phyloP scores from a whole-genome alignment of 2,113 vertebrate species.

The Calonectris borealis region DNA sequence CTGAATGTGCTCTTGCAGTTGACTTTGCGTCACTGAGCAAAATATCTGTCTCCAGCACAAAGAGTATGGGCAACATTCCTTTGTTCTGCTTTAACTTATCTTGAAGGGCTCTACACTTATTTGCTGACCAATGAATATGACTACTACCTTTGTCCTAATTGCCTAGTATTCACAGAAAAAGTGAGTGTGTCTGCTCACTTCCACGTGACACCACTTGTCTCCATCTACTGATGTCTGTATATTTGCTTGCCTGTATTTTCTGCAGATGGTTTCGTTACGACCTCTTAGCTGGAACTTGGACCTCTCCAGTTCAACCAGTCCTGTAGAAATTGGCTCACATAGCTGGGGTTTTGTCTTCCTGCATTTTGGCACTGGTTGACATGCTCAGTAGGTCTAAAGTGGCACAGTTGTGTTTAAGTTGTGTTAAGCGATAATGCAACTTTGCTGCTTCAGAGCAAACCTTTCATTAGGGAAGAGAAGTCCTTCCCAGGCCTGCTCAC shows the following conservation, averaged over 20 bases:
- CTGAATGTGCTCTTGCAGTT: constrained; percentile 23
- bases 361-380: background rate
- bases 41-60: background rate
- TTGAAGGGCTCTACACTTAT: constrained; percentile 46
- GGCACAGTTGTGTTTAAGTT: background rate
- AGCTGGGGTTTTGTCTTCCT: background rate
- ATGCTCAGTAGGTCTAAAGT: background rate
- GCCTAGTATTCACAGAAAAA: background rate
- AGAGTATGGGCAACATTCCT: background rate
- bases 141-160: constrained; percentile 9
- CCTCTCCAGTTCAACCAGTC: background rate
- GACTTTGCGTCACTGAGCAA: background rate
- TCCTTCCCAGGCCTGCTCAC: background rate
- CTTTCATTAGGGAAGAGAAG: background rate
- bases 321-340: background rate
- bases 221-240: background rate
- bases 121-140: constrained; percentile 30
- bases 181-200: background rate
- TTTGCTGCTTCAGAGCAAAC: background rate
- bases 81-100: constrained; percentile 44
- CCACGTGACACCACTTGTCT: background rate
- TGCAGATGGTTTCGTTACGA: background rate
- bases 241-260: background rate
- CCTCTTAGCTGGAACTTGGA: background rate
- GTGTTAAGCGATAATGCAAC: background rate